These are phyloP conservation scores for Dryocosmus kuriphilus DNA, from an alignment of 2,888 invertebrate genomes.

Conservation along the genomic window DNA sequence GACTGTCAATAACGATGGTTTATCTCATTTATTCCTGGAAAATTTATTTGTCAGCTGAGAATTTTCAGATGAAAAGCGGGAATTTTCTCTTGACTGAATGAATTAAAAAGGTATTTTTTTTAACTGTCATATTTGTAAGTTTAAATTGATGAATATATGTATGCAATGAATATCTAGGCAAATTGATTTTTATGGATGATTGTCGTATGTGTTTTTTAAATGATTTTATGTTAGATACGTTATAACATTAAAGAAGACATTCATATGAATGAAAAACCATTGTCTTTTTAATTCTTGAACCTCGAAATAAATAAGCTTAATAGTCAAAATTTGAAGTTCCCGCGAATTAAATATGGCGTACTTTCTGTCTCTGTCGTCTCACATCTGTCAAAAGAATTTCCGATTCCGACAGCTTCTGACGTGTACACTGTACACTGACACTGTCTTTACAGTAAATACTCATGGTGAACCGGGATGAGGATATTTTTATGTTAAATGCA, in stretches of 20 bases:
- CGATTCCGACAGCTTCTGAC: constrained; percentile 11
- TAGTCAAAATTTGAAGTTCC: not conserved
- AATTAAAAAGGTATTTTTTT: constrained; percentile 17
- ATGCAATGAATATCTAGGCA: not conserved
- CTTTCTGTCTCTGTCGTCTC: not conserved
- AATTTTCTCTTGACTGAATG: not conserved
- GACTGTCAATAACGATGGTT: constrained; percentile 10
- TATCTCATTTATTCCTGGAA: constrained; percentile 24
- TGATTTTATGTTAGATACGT: not conserved
- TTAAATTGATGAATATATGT: not conserved
- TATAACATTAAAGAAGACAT: not conserved
- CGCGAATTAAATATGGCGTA: constrained; percentile 13
- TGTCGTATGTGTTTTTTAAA: not conserved
- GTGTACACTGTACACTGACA: too few species aligned
- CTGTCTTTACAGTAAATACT: not conserved
- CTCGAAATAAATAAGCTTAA: not conserved
- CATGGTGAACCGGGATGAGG: not conserved
- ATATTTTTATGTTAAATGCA: not conserved
- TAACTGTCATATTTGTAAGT: not conserved
- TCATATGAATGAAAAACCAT: not conserved
- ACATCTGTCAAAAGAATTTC: not conserved
- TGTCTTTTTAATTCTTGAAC: not conserved
- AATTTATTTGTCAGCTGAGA: constrained; percentile 13
- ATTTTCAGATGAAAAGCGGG: not conserved
- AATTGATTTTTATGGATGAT: too few species aligned